phyloP scores from a whole-genome alignment of 37 sponge, comb jelly and placozoan genomes.

The Eunapius fragilis region DNA sequence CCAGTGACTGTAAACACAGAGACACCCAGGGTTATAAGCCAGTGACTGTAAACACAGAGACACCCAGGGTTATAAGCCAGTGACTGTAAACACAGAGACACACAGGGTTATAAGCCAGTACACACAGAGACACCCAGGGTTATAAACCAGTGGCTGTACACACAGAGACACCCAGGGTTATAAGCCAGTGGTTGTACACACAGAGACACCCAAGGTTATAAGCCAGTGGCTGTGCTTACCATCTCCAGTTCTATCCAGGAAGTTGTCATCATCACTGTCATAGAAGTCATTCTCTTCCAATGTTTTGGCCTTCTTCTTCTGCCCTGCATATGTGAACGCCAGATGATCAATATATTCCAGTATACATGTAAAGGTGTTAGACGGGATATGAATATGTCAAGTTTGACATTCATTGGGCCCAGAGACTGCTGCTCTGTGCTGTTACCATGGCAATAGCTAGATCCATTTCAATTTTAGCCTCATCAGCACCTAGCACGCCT shows the following conservation, averaged over 20 bases:
- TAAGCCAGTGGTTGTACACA: background rate
- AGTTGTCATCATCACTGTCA: constrained; percentile 97
- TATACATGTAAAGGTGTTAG: background rate
- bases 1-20: background rate
- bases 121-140: background rate
- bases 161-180: no score
- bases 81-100: background rate
- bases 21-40: no score
- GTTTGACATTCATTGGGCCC: no score
- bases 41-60: background rate
- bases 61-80: background rate
- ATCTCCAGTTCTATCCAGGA: constrained; percentile 94
- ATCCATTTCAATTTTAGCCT: no score
- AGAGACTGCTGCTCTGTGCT: no score
- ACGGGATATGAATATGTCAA: no score
- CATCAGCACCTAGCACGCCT: no score
- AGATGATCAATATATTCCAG: background rate
- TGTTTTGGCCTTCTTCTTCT: constrained; percentile 45
- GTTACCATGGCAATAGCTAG: no score
- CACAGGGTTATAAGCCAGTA: background rate
- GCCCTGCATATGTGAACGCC: constrained; percentile 22
- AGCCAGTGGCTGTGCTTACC: background rate
- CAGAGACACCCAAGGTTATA: background rate
- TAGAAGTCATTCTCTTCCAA: constrained; percentile 95
- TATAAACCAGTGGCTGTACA: background rate